Evolutionary conservation across 2,888 invertebrate species (phyloP), one percentile per base, ranked within the genome.

Genomic region (Sminthurides aquaticus): DNA sequence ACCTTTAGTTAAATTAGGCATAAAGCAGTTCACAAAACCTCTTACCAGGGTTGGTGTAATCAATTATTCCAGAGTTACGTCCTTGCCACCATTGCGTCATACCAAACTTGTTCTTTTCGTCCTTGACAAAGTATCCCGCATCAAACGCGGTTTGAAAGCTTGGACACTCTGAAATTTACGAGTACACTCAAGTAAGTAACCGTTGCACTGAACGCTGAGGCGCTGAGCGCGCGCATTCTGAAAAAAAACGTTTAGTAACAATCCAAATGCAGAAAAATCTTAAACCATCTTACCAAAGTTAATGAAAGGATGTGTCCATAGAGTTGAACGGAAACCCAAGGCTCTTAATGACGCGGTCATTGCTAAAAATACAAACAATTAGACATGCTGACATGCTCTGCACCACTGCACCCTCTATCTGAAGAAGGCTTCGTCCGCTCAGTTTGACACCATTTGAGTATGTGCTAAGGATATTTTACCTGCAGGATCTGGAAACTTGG

Each of bases 221-320:
- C 15, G 8, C 8, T 15, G 15, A 43, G 15, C 15, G 8, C 48
- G 8, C n/a, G n/a, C n/a, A n/a, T n/a, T n/a, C n/a, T n/a, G n/a
- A n/a, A n/a, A n/a, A n/a, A n/a, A n/a, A n/a, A n/a, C n/a, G n/a
- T n/a, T n/a, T n/a, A n/a, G n/a, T n/a, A n/a, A n/a, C n/a, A n/a
- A n/a, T n/a, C n/a, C n/a, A n/a, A n/a, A 52, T 5, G n/a, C 24
- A 52, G 18, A 57, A 56, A 57, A 34, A 34, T 3, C n/a, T 60
- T 25, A 57, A 57, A 57, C 11, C 27, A 58, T 24, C 59, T 60
- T 70, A 71, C 72, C 65, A 55, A 76, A 67, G 75, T 91, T 89
- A 24, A 91, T 87, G 77, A 93, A 93, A 0, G 92, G 92, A 82
- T 91, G 91, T 57, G 87, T 84, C 91, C 92, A 93, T 3, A 91